Evolutionary conservation across 1,140 invertebrate species (phyloP), one percentile per base, ranked within the genome.

Genomic region (Coboldia fuscipes): DNA sequence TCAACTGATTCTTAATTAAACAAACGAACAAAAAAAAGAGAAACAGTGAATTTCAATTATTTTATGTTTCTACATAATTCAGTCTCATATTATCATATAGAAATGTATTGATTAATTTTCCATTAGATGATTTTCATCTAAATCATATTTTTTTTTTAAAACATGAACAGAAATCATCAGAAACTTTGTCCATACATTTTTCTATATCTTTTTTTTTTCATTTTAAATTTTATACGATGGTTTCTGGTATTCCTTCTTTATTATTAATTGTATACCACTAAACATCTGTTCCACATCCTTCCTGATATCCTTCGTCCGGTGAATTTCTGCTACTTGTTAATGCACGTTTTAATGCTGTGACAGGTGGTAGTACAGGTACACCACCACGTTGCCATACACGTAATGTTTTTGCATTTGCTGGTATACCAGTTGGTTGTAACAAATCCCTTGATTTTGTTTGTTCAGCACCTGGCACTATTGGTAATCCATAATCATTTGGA

Each of bases 271-370:
- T 30, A 15, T 17, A 30, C 15, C 29, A 43, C 50, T 55, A 89
- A 48, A 89, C 84, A 56, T 89, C 83, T 15, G 83, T 88, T 27
- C 81, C 83, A 51, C 81, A 84, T 38, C 81, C 81, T 59, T 89
- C 85, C 51, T 86, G 83, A 46, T 85, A 89, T 13, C 82, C 79
- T 54, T 89, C 83, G 47, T 89, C 85, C 13, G 80, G 78, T 2
- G 80, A 80, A 51, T 79, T 83, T 45, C 80, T 67, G 39, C 72
- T 80, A 41, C 72, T 75, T 39, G 66, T 71, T 2, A 82, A 64
- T 9, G 75, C 80, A 33, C 78, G 71, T 48, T 83, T 85, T 17
- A 72, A 63, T 41, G 63, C 79, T 43, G 23, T 78, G 6, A 84
- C 79, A 2, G 80, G 78, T 2, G 79, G 79, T 41, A 83, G 56